These are phyloP conservation scores for Paramisgurnus dabryanus DNA, from an alignment of 2,113 vertebrate species.

Conservation along the genomic window DNA sequence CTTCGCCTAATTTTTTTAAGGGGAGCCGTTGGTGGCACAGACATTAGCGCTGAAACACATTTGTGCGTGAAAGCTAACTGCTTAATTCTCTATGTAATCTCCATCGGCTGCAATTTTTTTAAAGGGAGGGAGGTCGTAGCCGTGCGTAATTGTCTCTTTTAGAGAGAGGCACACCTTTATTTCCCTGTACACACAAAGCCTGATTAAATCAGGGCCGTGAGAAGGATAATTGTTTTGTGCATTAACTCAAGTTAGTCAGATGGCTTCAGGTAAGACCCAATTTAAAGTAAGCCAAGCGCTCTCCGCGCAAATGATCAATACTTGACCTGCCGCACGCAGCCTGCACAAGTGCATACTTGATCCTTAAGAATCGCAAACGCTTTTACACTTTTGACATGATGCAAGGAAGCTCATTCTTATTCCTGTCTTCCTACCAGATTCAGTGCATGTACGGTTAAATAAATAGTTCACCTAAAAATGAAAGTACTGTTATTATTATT, in stretches of 20 bases:
- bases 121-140: slow-evolving; percentile 28
- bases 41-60: neutral
- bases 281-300: slow-evolving; percentile 22
- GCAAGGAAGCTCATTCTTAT: neutral
- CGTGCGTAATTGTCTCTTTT: slow-evolving; percentile 40
- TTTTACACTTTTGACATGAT: neutral
- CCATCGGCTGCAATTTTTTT: slow-evolving; percentile 22
- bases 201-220: slow-evolving; percentile 50
- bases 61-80: slow-evolving; percentile 7
- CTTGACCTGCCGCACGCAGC: neutral
- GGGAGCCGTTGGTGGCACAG: neutral
- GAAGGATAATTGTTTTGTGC: slow-evolving; percentile 51
- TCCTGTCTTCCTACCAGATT: neutral
- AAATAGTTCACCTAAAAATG: too few relatives aligned
- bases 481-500: too few relatives aligned
- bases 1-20: neutral
- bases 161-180: slow-evolving; percentile 46
- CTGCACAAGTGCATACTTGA: slow-evolving; percentile 1
- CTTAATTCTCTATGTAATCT: slow-evolving; percentile 29
- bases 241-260: slow-evolving; percentile 47
- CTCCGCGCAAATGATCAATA: slow-evolving; percentile 13
- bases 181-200: slow-evolving; percentile 30
- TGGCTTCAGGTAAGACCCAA: slow-evolving; percentile 48
- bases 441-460: too few relatives aligned
- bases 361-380: slow-evolving; percentile 13